phyloP scores from a whole-genome alignment of 2,113 vertebrate species.

The Symphodus melops region DNA sequence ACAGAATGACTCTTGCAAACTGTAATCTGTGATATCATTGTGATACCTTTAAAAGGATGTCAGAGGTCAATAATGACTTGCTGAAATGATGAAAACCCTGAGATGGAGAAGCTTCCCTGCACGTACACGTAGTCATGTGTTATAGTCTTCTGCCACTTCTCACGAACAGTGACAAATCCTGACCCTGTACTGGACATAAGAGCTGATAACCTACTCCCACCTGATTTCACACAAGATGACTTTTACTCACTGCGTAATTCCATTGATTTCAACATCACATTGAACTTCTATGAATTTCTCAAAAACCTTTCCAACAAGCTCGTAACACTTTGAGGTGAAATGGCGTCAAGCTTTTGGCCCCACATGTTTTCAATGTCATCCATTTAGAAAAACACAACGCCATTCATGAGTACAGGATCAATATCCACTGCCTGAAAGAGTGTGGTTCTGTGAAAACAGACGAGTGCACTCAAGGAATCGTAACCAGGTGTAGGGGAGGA shows the following conservation, averaged over 20 bases:
- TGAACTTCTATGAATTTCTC: conserved; percentile 3
- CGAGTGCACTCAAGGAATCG: conserved; percentile 75
- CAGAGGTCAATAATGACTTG: too few relatives aligned
- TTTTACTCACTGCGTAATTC: not conserved
- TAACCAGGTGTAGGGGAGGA: conserved; percentile 81
- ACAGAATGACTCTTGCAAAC: too few relatives aligned
- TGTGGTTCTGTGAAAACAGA: conserved; percentile 67
- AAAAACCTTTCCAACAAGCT: not conserved
- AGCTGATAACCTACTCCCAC: conserved; percentile 26
- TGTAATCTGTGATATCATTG: too few relatives aligned
- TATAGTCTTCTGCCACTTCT: not conserved
- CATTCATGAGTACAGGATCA: conserved; percentile 57
- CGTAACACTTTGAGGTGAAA: conserved; percentile 1
- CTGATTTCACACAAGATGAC: not conserved
- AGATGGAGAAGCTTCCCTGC: conserved; percentile 1
- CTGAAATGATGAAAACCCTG: not conserved
- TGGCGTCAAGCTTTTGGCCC: not conserved
- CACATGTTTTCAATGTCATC: conserved; percentile 39
- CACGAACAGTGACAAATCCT: not conserved
- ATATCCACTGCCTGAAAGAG: conserved; percentile 53
- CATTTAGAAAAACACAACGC: conserved; percentile 54
- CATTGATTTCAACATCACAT: conserved; percentile 15
- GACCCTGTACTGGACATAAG: conserved; percentile 6
- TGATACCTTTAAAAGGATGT: too few relatives aligned
- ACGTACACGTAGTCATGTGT: conserved; percentile 1